Base-by-base conservation (phyloP, 1,140 invertebrate genomes). In the Coptotermes formosanus region DNA sequence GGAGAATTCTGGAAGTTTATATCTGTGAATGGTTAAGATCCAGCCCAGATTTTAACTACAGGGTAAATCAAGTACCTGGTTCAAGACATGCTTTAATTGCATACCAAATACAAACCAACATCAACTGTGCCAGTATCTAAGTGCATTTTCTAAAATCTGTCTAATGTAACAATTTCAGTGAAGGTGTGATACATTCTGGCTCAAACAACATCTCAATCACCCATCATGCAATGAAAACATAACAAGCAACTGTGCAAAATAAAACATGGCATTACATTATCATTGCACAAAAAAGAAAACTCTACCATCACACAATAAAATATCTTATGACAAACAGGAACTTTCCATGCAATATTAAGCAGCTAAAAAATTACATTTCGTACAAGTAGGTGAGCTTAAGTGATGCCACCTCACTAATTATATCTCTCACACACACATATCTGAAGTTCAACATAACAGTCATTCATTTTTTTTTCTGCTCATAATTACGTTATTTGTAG, bases 161-260 rank as follows among this genome's bases (percentile, higher is more conserved):
- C n/a, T 19, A 55, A 55, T 55, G 52, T 16, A 55, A 55, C 19
- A 55, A 21, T 55, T 55, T 19, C 14, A 55, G 19, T 55, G 52
- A 55, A 55, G 19, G 14, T 55, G 52, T 0, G 52, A 55, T 21
- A 19, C 52, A 75, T n/a, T 25, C 64, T 75, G 64, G 19, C 19
- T 21, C 64, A 75, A n/a, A 75, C 64, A n/a, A 64, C 64, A 75
- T n/a, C n/a, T 75, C 25, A 30, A 75, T 30, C 64, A 75, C 9
- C 64, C 9, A 75, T 75, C 64, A 75, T 75, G 64, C 64, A 75
- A 75, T 55, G n/a, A n/a, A 75, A 75, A 75, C n/a, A n/a, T 75
- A 75, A 75, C 19, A 75, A 75, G 25, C 7, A 69, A 75, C 6
- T 75, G 19, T 3, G 4, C 59, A 75, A 25, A 75, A 25, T 75